Conservation (phyloP, 2,113 vertebrate species). For the Oncorhynchus gorbuscha region DNA sequence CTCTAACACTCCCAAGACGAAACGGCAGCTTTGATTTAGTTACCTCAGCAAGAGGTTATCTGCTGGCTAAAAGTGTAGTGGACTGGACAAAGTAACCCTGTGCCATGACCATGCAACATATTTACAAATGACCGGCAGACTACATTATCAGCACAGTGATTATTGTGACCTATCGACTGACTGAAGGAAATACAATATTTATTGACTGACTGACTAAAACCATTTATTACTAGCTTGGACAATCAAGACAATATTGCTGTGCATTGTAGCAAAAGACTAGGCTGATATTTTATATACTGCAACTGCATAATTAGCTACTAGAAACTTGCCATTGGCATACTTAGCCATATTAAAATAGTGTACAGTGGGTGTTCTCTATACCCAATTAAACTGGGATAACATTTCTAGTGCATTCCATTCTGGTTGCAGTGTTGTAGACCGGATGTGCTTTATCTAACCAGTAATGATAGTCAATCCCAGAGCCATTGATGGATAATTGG, state of each 20-base stretch:
- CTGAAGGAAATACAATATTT: neutral
- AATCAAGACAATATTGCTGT: conserved; percentile 43
- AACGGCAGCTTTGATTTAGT: neutral
- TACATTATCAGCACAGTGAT: neutral
- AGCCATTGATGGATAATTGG: no score
- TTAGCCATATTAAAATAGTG: no score
- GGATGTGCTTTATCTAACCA: conserved; percentile 16
- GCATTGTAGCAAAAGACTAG: conserved; percentile 16
- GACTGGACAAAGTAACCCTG: neutral
- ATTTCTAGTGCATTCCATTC: conserved; percentile 19
- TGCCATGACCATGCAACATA: conserved; percentile 19
- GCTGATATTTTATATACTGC: conserved; percentile 11
- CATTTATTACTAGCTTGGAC: conserved; percentile 40
- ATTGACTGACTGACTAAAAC: neutral
- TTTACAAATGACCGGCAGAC: neutral
- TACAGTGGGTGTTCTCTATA: neutral
- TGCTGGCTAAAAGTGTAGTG: neutral
- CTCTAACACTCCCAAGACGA: neutral
- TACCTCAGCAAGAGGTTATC: neutral
- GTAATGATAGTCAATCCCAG: neutral
- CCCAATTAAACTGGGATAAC: neutral
- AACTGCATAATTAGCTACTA: neutral
- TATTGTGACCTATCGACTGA: conserved; percentile 3
- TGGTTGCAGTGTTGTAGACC: neutral
- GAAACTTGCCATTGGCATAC: neutral